Percentiles rank a stretch among this genome's conserved stretches.
phyloP scores from a whole-genome alignment of 2,113 vertebrate genomes.

The Callocephalon fimbriatum region DNA sequence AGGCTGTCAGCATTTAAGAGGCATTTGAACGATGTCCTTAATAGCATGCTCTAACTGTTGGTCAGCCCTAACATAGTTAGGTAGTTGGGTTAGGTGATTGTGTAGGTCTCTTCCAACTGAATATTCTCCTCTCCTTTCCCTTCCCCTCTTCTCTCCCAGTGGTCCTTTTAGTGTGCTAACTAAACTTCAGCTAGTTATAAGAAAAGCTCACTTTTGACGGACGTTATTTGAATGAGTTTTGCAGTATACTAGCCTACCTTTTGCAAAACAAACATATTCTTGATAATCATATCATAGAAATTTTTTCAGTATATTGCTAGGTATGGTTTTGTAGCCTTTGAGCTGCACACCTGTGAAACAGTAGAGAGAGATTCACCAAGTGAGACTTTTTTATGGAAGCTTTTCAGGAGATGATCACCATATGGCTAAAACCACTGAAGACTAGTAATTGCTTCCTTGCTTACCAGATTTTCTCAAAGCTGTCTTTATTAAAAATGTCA shows the following conservation, averaged over 20 bases:
- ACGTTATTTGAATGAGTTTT: fast-evolving
- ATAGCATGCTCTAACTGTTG: not conserved
- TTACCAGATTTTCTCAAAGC: not conserved
- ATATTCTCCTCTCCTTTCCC: not conserved
- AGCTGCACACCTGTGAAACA: not conserved
- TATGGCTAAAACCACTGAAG: not conserved
- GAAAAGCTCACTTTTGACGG: not conserved
- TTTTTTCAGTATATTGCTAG: not conserved
- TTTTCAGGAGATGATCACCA: not conserved
- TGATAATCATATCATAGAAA: not conserved
- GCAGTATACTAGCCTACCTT: not conserved
- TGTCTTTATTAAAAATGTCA: not conserved
- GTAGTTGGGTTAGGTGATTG: not conserved
- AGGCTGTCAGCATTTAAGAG: not conserved
- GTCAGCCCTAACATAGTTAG: not conserved
- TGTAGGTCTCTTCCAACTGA: not conserved
- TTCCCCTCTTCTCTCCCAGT: too few relatives aligned
- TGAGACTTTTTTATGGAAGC: not conserved
- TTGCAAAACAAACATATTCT: not conserved
- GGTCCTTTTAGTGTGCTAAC: not conserved
- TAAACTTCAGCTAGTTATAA: not conserved
- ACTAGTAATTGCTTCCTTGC: not conserved
- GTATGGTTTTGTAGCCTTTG: not conserved
- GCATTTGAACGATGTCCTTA: not conserved
- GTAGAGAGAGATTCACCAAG: not conserved